These are phyloP conservation scores for Enoplosus armatus DNA, from an alignment of 2,797 vertebrate genomes.

Conservation along the genomic window DNA sequence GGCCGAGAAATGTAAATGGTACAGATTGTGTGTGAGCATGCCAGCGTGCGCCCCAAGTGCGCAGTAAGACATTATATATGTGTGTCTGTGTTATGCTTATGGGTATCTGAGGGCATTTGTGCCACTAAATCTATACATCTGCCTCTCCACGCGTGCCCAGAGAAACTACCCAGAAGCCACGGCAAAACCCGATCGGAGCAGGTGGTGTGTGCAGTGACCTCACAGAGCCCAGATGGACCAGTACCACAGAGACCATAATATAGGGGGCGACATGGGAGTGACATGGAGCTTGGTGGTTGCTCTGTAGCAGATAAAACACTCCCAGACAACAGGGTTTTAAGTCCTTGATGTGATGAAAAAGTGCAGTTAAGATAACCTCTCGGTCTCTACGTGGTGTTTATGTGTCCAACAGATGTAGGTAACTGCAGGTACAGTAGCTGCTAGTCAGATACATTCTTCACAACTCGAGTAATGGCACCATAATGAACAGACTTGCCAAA, in stretches of 20 bases:
- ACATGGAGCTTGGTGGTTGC: slow-evolving; percentile 52
- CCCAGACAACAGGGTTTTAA: slow-evolving; percentile 20
- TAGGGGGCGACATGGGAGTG: slow-evolving; percentile 60
- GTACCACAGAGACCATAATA: slow-evolving; percentile 58
- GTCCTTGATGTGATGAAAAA: slow-evolving; percentile 22
- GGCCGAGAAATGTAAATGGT: slow-evolving; percentile 49
- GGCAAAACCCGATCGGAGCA: slow-evolving; percentile 72
- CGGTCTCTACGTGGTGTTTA: background rate
- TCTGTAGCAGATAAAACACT: slow-evolving; percentile 46
- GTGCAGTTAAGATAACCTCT: background rate
- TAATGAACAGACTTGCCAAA: slow-evolving; percentile 29
- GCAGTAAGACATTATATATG: slow-evolving; percentile 23
- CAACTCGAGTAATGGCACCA: slow-evolving; percentile 19
- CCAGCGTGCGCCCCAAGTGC: slow-evolving; percentile 10
- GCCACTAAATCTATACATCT: slow-evolving; percentile 78
- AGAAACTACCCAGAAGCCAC: slow-evolving; percentile 70
- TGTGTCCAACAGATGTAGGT: slow-evolving; percentile 30
- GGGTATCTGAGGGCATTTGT: slow-evolving; percentile 62
- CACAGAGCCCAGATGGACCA: slow-evolving; percentile 81
- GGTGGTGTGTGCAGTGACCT: slow-evolving; percentile 85
- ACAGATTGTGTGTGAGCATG: slow-evolving; percentile 42
- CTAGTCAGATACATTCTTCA: slow-evolving; percentile 17
- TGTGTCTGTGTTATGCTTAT: slow-evolving; percentile 40
- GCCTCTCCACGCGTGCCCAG: slow-evolving; percentile 62
- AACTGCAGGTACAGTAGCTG: slow-evolving; percentile 18